Evolutionary conservation across 2,888 invertebrate species (phyloP), one percentile per base, ranked within the genome.

Genomic region (Pachliopta kotzebuea): DNA sequence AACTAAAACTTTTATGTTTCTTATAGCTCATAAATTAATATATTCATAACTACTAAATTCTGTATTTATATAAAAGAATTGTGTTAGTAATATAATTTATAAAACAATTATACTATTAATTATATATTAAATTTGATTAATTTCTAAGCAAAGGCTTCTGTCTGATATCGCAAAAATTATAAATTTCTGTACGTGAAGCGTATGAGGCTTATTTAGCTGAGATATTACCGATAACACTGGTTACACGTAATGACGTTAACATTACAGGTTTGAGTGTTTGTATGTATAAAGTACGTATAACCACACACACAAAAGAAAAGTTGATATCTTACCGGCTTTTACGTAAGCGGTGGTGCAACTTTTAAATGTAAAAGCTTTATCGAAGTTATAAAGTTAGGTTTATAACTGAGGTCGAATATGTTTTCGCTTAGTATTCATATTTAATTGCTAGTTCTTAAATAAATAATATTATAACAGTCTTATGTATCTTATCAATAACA

Each of bases 261-360:
- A 57, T 57, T 42, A 24, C 57, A 7, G 45, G 57, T 57, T 57
- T 57, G 37, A 9, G 29, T 21, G 11, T 37, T 17, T 11, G 37
- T 37, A 37, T 37, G 37, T 37, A 14, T 37, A 14, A 37, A 37
- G 3, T 14, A 37, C 14, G 37, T 37, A 37, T 11, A 37, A 8
- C 18, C 29, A 55, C 26, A 23, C 26, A 50, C 56, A 0, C 45
- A 20, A 24, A 20, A 21, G 21, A 56, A 50, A 56, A 56, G 62
- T 56, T 23, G 31, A 23, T 23, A 26, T 17, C 23, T 18, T 56
- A 50, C 31, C 23, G 37, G 62, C 62, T 62, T 56, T 62, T 62
- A 56, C 37, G 20, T 56, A 56, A 62, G 4, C 29, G 11, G 31
- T 56, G n/a, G 24, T 56, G 56, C 56, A 56, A 62, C 56, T 52